Base-by-base conservation (phyloP, 2,113 vertebrate species). In the Amblyopsis rosae region DNA sequence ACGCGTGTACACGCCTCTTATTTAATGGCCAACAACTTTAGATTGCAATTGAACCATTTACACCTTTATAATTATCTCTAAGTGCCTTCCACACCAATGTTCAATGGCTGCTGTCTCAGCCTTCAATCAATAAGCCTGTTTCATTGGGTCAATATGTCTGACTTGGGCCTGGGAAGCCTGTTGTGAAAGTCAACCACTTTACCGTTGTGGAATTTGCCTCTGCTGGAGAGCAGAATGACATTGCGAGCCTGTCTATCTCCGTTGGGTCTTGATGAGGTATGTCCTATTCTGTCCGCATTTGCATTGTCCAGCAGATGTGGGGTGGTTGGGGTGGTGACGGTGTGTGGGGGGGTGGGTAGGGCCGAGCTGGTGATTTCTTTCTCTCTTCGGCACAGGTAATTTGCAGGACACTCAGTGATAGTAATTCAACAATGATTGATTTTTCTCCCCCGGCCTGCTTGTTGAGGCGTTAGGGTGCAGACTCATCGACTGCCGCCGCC, bases 351-450 rank as follows among this genome's bases (percentile, higher is more conserved):
- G 74, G 75, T 48, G 41, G 57, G 11, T 3, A 1, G 59, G 33
- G 59, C 12, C 64, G 73, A 33, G 75, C 82, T 65, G 82, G 85
- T 86, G 83, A 58, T 83, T 82, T 83, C 82, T 83, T 53, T 62
- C 12, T 46, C 61, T 85, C 69, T 77, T 72, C 78, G 66, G 69
- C 70, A 5, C 70, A 73, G 76, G 81, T 88, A 84, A 87, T 90
- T 88, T 83, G 84, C 77, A 70, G 89, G 75, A 82, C 86, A 75
- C 76, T 89, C 84, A 75, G 79, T 79, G 84, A 83, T 88, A 82
- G 89, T 87, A 88, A 89, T 92, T 89, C 82, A 78, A 75, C 76
- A 17, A 70, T 80, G 86, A 90, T 91, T 89, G 87, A 90, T 90
- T 91, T 86, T 76, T 65, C 60, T 58, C 16, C 11, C 72, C 72